A percentile compares a stretch with the other conserved stretches of the same genome.
phyloP scores from a whole-genome alignment of 2,888 invertebrate species.

The Blastobasis adustella region DNA sequence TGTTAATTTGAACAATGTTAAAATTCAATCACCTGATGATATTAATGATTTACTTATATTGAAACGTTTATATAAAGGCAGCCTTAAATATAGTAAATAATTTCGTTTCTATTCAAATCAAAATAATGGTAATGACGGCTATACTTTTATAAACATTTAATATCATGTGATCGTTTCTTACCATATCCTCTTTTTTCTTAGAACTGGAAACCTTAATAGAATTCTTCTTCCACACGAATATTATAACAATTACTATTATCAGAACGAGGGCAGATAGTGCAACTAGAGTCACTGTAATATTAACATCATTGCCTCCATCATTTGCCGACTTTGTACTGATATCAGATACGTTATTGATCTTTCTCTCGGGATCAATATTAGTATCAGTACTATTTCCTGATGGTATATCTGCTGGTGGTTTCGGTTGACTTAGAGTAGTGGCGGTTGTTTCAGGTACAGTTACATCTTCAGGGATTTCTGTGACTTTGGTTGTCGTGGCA shows the following conservation, averaged over 20 bases:
- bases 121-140: not conserved
- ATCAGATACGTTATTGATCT: no score
- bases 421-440: slow-evolving; percentile 36
- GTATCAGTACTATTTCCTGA: slow-evolving; percentile 29
- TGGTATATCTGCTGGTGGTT: slow-evolving; percentile 35
- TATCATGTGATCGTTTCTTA: slow-evolving; percentile 41
- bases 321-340: slow-evolving; percentile 28
- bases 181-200: slow-evolving; percentile 84
- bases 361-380: slow-evolving; percentile 12
- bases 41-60: no score
- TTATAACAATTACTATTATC: slow-evolving; percentile 78
- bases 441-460: slow-evolving; percentile 50
- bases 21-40: no score
- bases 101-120: not conserved
- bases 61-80: no score
- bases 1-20: no score
- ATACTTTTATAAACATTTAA: not conserved
- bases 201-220: slow-evolving; percentile 71
- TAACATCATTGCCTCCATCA: slow-evolving; percentile 52
- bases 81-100: not conserved
- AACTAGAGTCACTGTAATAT: slow-evolving; percentile 77
- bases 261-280: slow-evolving; percentile 81
- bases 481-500: slow-evolving; percentile 37
- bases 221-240: slow-evolving; percentile 82
- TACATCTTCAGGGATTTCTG: slow-evolving; percentile 32